These are phyloP conservation scores for Halichoerus grypus DNA, from an alignment of 2,113 vertebrate species.

Conservation along the genomic window DNA sequence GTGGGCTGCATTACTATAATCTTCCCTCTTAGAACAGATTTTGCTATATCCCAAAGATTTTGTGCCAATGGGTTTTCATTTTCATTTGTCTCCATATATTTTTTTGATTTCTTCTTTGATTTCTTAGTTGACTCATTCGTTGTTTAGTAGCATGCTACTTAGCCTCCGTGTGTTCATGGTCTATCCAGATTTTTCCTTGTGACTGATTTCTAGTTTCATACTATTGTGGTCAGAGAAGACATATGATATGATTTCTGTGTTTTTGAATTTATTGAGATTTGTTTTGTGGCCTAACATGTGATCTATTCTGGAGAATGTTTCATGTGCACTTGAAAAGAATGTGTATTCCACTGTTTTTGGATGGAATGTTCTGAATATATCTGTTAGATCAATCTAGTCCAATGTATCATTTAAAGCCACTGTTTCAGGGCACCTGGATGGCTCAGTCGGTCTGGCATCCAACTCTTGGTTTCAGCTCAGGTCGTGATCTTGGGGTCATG, in stretches of 20 bases:
- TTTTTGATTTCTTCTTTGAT: neutral
- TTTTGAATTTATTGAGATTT: neutral
- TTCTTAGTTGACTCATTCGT: neutral
- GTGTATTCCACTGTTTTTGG: no score
- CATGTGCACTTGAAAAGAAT: neutral
- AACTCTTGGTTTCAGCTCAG: neutral
- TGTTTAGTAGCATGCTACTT: neutral
- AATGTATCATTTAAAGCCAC: neutral
- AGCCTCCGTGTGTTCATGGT: neutral
- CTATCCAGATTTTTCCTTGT: neutral
- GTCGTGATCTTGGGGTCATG: neutral
- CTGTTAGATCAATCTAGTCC: neutral
- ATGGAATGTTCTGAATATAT: neutral
- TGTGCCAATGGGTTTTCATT: neutral
- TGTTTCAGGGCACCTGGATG: neutral
- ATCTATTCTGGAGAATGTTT: neutral
- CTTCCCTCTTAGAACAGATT: neutral
- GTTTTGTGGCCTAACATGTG: neutral
- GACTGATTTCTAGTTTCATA: neutral
- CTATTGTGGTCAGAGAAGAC: neutral
- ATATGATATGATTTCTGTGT: neutral
- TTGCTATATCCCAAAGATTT: neutral
- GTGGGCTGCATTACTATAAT: neutral
- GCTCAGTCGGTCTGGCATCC: neutral
- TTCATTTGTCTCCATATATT: neutral